These are phyloP conservation scores for Liodrosophila aerea DNA, from an alignment of 2,888 invertebrate species.

Conservation along the genomic window DNA sequence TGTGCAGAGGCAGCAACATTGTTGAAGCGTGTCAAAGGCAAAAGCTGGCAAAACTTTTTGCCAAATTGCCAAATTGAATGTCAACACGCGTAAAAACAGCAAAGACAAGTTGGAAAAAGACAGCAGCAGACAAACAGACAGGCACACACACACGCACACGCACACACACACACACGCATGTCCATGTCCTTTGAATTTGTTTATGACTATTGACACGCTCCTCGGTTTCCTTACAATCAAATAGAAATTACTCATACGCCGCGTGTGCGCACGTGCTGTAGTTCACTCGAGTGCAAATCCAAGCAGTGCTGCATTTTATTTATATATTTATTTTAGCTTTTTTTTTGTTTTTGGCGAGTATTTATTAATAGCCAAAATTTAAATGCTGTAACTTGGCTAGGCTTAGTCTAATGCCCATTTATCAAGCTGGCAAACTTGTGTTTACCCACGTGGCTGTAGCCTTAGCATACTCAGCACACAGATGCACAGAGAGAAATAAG, in stretches of 20 bases:
- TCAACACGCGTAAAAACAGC: constrained; percentile 77
- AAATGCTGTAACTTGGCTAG: constrained; percentile 16
- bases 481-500: no score
- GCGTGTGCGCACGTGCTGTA: constrained; percentile 62
- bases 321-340: neutral
- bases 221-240: constrained; percentile 57
- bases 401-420: constrained; percentile 4
- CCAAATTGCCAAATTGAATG: constrained; percentile 77
- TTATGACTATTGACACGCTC: constrained; percentile 68
- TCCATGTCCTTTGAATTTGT: constrained; percentile 66
- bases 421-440: neutral
- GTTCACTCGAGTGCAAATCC: constrained; percentile 16
- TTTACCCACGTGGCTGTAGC: neutral
- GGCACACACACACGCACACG: constrained; percentile 12
- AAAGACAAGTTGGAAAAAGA: constrained; percentile 22
- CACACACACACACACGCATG: constrained; percentile 32
- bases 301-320: neutral
- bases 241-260: constrained; percentile 68
- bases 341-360: constrained; percentile 3
- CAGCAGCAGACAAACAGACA: constrained; percentile 3
- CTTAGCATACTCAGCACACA: constrained; percentile 21
- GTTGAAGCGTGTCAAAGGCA: constrained; percentile 55
- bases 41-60: constrained; percentile 63
- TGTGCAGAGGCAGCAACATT: constrained; percentile 52
- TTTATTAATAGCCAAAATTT: constrained; percentile 31